A percentile compares a stretch with the other conserved stretches of the same genome.
phyloP scores from a whole-genome alignment of 2,888 invertebrate species.

The Ophion ventricosus region DNA sequence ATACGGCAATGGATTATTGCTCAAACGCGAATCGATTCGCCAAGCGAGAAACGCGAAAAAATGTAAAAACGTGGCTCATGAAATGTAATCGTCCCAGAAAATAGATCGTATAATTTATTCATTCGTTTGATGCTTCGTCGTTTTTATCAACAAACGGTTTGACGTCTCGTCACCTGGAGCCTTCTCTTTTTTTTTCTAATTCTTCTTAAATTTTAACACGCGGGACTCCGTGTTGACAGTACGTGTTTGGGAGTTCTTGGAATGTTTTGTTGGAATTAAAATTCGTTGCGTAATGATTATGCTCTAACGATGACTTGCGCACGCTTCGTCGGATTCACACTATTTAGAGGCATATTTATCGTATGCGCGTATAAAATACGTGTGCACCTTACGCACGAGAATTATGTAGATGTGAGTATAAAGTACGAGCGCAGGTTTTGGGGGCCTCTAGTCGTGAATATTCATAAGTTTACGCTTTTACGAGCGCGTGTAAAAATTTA shows the following conservation, averaged over 20 bases:
- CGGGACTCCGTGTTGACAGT: neutral
- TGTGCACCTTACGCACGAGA: conserved; percentile 5
- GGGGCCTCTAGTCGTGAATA: conserved; percentile 72
- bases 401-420: conserved; percentile 29
- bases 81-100: neutral
- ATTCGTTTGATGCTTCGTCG: neutral
- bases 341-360: conserved; percentile 46
- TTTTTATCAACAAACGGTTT: neutral
- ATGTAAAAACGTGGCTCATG: too few relatives aligned
- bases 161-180: neutral
- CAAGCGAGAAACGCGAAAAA: neutral
- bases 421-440: conserved; percentile 27
- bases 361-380: conserved; percentile 29
- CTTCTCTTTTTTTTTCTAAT: neutral
- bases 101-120: neutral
- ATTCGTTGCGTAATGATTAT: neutral
- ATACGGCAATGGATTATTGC: neutral
- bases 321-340: conserved; percentile 43
- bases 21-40: conserved; percentile 16
- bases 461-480: conserved; percentile 72
- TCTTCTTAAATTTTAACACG: neutral
- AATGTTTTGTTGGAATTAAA: conserved; percentile 9
- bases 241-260: too few relatives aligned
- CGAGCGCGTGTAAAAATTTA: conserved; percentile 74
- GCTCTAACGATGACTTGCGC: conserved; percentile 29